phyloP scores from a whole-genome alignment of 2,797 vertebrate species.

The Pogoniulus pusillus region DNA sequence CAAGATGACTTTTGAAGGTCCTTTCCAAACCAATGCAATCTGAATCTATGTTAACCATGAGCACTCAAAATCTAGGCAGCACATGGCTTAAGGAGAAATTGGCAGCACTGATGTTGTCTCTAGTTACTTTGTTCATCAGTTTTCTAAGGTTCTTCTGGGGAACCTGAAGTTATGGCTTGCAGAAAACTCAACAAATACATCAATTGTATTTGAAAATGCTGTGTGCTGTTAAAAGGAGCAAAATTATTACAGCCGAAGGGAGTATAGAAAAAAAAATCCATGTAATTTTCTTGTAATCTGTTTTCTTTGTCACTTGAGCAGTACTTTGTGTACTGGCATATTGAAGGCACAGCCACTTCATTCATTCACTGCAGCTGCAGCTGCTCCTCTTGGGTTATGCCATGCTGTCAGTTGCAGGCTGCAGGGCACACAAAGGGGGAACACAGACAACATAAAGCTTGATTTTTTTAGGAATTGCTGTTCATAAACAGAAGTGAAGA shows the following conservation, averaged over 20 bases:
- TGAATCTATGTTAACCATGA: not conserved
- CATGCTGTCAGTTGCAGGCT: not conserved
- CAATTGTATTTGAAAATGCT: not conserved
- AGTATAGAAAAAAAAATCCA: not conserved
- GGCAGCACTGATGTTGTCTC: not conserved
- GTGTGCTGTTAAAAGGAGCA: not conserved
- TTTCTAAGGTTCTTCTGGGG: not conserved
- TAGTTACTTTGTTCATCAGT: not conserved
- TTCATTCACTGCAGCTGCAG: slow-evolving; percentile 8
- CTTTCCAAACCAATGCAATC: no score
- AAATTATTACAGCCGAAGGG: not conserved
- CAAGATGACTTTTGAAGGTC: no score
- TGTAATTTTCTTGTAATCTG: slow-evolving; percentile 9
- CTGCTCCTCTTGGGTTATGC: not conserved
- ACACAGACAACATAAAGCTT: not conserved
- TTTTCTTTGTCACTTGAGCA: slow-evolving; percentile 13
- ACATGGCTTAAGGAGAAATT: not conserved
- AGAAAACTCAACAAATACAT: not conserved
- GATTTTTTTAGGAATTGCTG: not conserved
- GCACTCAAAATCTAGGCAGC: not conserved
- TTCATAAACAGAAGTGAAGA: not conserved
- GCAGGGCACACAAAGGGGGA: not conserved
- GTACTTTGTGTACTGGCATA: slow-evolving; percentile 1
- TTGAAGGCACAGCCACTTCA: not conserved
- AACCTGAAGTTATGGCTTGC: not conserved